Conservation (phyloP, 2,113 vertebrate species). For the Pelmatolapia mariae region DNA sequence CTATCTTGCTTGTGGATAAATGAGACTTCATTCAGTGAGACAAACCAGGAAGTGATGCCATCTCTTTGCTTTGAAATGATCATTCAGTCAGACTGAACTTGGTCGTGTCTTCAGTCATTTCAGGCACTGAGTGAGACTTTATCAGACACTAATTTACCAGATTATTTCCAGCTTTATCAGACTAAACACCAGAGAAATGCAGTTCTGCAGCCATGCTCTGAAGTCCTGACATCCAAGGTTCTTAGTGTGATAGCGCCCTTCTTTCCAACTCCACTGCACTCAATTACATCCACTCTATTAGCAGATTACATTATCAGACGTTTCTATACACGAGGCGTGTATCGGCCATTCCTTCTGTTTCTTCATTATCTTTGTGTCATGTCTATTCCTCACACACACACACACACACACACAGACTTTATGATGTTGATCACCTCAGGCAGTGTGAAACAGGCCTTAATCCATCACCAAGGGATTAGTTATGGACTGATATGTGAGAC, state of each 20-base stretch:
- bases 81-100: not conserved
- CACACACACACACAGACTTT: not conserved
- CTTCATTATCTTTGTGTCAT: not conserved
- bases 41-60: not conserved
- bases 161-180: not conserved
- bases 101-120: not conserved
- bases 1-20: not conserved
- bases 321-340: not conserved
- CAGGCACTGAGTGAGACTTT: not conserved
- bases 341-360: not conserved
- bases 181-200: not conserved
- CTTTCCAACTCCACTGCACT: not conserved
- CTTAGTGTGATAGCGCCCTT: not conserved
- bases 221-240: not conserved
- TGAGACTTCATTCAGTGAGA: not conserved
- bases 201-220: not conserved
- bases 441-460: conserved; percentile 5
- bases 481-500: not conserved
- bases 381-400: not conserved
- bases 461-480: conserved; percentile 34
- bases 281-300: not conserved
- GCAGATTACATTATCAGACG: not conserved
- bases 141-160: not conserved
- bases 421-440: not conserved
- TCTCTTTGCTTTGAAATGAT: not conserved